Evolutionary conservation across 2,113 vertebrate genomes (phyloP), one percentile per base, ranked within the genome.

Genomic region (Petaurus breviceps): DNA sequence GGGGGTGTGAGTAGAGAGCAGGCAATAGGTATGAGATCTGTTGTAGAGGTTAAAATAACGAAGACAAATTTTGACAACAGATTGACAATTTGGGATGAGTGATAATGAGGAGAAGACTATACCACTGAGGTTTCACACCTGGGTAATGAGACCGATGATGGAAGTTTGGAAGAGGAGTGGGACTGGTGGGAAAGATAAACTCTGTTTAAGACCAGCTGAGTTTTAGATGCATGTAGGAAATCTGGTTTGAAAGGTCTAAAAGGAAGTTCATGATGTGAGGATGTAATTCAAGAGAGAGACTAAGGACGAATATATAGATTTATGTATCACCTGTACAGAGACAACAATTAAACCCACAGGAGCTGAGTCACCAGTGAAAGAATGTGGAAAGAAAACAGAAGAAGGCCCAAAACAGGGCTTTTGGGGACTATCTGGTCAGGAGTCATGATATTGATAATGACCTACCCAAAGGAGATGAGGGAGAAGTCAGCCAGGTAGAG

Each of bases 31-130:
- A 61, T 61, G 28, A 90, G 47, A 0, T 0, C 25, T 89, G 84
- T n/a, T 54, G 89, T 90, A n/a, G n/a, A 91, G 51, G 92, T 51
- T 92, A 89, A 90, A 51, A 94, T 92, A 94, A 89, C 23, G 90
- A 94, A 84, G 92, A 22, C 77, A 96, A 92, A 55, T 3, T 95
- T 49, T 31, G 31, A 61, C 93, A 95, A 92, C 31, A 92, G 53
- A 91, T 51, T 94, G 90, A 54, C 89, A 47, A 68, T 92, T 91
- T 46, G 26, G 84, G 49, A 54, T 91, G 53, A 90, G 46, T 53
- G 46, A 55, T 12, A 49, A 9, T 94, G 68, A 93, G 51, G 49
- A 37, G 51, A 93, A 52, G 54, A 89, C 49, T 46, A 52, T 37
- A 10, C 43, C 68, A 90, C 19, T 26, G 5, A 31, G 28, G 7